Conservation (phyloP, 37 sponge, comb jelly and placozoan genomes). For the Petrosia ficiformis region DNA sequence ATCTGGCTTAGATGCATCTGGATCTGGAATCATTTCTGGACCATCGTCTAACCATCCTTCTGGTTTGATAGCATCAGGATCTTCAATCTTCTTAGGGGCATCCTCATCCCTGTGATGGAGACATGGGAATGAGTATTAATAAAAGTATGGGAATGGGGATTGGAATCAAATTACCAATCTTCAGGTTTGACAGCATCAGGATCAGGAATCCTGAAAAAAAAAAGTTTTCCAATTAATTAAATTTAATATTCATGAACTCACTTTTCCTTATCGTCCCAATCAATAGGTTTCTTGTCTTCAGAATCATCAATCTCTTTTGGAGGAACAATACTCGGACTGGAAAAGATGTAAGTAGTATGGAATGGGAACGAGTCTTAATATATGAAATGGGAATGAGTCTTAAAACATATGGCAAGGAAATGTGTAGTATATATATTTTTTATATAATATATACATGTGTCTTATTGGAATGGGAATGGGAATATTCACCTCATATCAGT, state of each 20-base stretch:
- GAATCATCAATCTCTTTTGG: slow-evolving; percentile 96
- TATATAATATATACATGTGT: neutral
- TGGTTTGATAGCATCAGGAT: slow-evolving; percentile 90
- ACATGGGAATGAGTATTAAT: neutral
- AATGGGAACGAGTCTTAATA: neutral
- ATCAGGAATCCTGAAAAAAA: slow-evolving; percentile 80
- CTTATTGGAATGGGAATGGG: neutral
- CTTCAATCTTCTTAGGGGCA: slow-evolving; percentile 89
- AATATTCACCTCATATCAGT: slow-evolving; percentile 66
- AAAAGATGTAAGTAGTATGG: neutral
- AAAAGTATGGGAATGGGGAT: neutral
- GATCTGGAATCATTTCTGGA: slow-evolving; percentile 86
- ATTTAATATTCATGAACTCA: slow-evolving; percentile 12
- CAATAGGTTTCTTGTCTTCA: slow-evolving; percentile 85
- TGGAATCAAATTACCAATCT: slow-evolving; percentile 91
- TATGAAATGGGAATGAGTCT: neutral
- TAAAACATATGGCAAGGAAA: neutral
- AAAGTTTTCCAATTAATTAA: neutral
- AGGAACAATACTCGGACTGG: slow-evolving; percentile 80
- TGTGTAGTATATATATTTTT: neutral
- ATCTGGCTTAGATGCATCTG: slow-evolving; percentile 87
- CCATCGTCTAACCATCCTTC: slow-evolving; percentile 95
- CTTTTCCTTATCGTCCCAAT: slow-evolving; percentile 99
- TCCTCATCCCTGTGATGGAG: slow-evolving; percentile 83
- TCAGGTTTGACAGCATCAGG: slow-evolving; percentile 92